A percentile compares a stretch with the other conserved stretches of the same genome.
Conservation (phyloP, 2,888 invertebrate genomes). For the Mongoloraphidia duomilia region DNA sequence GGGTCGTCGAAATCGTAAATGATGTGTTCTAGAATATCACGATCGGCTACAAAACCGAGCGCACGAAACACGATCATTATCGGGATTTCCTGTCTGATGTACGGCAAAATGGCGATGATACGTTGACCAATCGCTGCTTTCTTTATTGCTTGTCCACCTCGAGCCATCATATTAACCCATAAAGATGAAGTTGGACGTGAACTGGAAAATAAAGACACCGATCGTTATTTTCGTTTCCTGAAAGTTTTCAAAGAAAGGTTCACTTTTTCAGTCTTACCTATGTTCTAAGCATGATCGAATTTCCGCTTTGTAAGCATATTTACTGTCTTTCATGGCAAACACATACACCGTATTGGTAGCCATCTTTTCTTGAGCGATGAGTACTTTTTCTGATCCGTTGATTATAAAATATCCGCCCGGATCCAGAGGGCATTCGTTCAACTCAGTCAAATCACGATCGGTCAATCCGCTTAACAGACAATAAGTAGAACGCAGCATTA, state of each 20-base stretch:
- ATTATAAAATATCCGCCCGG: slow-evolving; percentile 99
- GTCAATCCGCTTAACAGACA: slow-evolving; percentile 87
- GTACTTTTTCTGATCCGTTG: slow-evolving; percentile 95
- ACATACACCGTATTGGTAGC: slow-evolving; percentile 99
- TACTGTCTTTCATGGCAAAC: slow-evolving; percentile 98
- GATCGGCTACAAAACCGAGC: slow-evolving; percentile 96
- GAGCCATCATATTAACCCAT: slow-evolving; percentile 99
- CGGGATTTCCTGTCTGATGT: slow-evolving; percentile 98
- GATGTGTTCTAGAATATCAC: slow-evolving; percentile 98
- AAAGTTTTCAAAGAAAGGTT: too few species aligned
- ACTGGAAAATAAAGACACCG: slow-evolving; percentile 36
- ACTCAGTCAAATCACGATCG: slow-evolving; percentile 97
- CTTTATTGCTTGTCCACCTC: slow-evolving; percentile 96
- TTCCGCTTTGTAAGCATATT: slow-evolving; percentile 97
- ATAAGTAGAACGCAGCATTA: slow-evolving; percentile 97
- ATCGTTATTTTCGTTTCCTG: too few species aligned
- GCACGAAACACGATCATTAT: slow-evolving; percentile 99
- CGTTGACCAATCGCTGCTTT: slow-evolving; percentile 98
- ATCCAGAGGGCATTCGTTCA: slow-evolving; percentile 98
- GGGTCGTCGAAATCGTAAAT: slow-evolving; percentile 99
- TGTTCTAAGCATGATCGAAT: slow-evolving; percentile 90
- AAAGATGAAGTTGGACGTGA: slow-evolving; percentile 93
- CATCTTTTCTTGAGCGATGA: slow-evolving; percentile 99
- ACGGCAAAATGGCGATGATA: slow-evolving; percentile 94
- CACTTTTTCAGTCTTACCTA: slow-evolving; percentile 8